Conservation (phyloP, 1,140 invertebrate species). For the Lepeophtheirus salmonis region DNA sequence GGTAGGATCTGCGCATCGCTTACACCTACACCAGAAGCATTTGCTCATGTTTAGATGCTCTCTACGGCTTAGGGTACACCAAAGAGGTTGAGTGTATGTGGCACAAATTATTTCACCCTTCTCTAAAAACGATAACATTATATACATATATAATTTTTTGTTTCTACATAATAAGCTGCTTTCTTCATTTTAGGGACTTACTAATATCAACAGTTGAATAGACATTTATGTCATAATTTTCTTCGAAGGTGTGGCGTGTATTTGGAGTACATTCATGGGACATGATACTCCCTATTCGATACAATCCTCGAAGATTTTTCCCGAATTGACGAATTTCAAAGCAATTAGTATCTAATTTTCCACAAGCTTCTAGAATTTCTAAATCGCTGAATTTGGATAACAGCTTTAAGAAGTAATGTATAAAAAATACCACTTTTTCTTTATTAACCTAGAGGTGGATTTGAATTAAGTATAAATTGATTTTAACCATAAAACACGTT, state of each 20-base stretch:
- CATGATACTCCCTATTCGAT: constrained; percentile 47
- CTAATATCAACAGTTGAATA: constrained; percentile 40
- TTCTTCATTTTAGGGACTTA: too few relatives aligned
- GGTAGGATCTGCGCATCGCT: constrained; percentile 45
- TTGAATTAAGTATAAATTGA: background rate
- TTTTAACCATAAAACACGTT: too few relatives aligned
- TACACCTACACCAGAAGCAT: constrained; percentile 49
- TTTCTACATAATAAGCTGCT: too few relatives aligned
- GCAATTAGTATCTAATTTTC: constrained; percentile 18
- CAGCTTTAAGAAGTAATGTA: constrained; percentile 13
- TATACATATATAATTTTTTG: too few relatives aligned
- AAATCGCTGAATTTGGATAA: constrained; percentile 16
- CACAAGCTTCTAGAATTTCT: constrained; percentile 17
- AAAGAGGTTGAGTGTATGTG: constrained; percentile 47
- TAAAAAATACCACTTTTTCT: constrained; percentile 16
- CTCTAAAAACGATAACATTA: background rate
- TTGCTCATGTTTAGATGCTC: constrained; percentile 46
- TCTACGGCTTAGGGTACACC: constrained; percentile 44
- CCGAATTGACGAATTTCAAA: constrained; percentile 18
- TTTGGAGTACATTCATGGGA: constrained; percentile 58
- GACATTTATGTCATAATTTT: constrained; percentile 38
- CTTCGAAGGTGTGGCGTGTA: constrained; percentile 35
- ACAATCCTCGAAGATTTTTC: constrained; percentile 44
- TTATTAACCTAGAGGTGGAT: constrained; percentile 16
- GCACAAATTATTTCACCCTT: constrained; percentile 45